phyloP scores from a whole-genome alignment of 2,113 vertebrate genomes.

The Sinocyclocheilus maitianheensis region DNA sequence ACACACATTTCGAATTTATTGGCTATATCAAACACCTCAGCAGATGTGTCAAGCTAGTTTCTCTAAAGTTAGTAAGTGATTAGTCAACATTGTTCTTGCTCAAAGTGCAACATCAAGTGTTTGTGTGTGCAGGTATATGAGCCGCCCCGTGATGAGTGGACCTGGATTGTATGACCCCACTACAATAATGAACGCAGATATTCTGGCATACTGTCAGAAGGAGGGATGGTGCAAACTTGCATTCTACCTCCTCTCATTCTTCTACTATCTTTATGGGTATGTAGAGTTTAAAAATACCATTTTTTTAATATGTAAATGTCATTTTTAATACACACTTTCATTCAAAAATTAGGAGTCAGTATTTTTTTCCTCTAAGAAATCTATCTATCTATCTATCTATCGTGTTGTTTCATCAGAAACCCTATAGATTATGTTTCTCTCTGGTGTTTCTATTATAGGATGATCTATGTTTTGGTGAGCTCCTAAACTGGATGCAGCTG shows the following conservation, averaged over 20 bases:
- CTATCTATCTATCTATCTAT: background rate
- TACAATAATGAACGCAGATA: constrained; percentile 99
- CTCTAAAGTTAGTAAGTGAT: background rate
- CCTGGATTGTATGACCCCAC: constrained; percentile 97
- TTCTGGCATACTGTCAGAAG: constrained; percentile 98
- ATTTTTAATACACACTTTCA: background rate
- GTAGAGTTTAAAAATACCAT: constrained; percentile 36
- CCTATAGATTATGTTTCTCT: background rate
- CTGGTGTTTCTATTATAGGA: constrained; percentile 74
- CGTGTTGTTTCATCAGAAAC: background rate
- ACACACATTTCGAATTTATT: background rate
- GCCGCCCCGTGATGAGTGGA: constrained; percentile 95
- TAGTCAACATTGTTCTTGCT: background rate
- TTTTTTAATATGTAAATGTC: background rate
- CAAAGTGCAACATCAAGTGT: background rate
- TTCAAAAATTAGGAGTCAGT: background rate
- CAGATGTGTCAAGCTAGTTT: background rate
- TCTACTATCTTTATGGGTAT: constrained; percentile 99
- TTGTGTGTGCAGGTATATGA: constrained; percentile 59
- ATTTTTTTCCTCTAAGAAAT: background rate
- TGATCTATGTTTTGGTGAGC: constrained; percentile 99
- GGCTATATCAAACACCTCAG: background rate
- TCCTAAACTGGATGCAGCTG: constrained; percentile 77
- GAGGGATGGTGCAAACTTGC: constrained; percentile 99
- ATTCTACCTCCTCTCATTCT: constrained; percentile 98